Base-by-base conservation (phyloP, 2,797 vertebrate genomes). In the Etheostoma perlongum region DNA sequence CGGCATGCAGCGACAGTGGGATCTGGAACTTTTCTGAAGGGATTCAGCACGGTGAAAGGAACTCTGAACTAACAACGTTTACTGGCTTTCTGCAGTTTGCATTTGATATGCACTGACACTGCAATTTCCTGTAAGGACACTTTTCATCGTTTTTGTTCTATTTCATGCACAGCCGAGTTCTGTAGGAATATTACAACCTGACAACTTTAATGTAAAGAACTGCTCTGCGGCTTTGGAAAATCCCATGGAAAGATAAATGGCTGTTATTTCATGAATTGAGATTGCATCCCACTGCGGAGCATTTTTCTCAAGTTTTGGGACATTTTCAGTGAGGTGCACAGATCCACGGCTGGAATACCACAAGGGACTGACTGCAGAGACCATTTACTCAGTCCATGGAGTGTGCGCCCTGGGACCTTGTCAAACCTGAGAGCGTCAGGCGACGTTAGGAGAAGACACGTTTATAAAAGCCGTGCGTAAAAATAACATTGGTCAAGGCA, bases 381-480 rank as follows among this genome's bases (percentile, higher is more conserved):
- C 25, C 58, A 13, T 62, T 36, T 66, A 83, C 76, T 79, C 85
- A 68, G 81, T 85, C 51, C 76, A 65, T 89, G 94, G 91, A 89
- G 91, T 81, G 89, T 90, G 92, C 89, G 89, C 78, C 71, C 83
- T 86, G 93, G 91, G 91, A 94, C 90, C 86, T 78, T 80, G 85
- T 90, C 89, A 90, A 93, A 85, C 83, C 85, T 51, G 85, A 82
- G 87, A 76, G 87, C 89, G 85, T 85, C 83, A 76, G 84, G 88
- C 85, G 84, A 89, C 85, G 91, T 89, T 75, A 75, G 79, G 85
- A 91, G 86, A 87, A 89, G 85, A 85, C 88, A 85, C 89, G 85
- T 91, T 92, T 85, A 84, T 86, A 88, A 88, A 91, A 91, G 86
- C 86, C 79, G 88, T 89, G 90, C 93, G 91, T 94, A 94, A 95